Evolutionary conservation across 2,113 vertebrate genomes (phyloP), one percentile per base, ranked within the genome.

Genomic region (Malurus alboscapulatus): DNA sequence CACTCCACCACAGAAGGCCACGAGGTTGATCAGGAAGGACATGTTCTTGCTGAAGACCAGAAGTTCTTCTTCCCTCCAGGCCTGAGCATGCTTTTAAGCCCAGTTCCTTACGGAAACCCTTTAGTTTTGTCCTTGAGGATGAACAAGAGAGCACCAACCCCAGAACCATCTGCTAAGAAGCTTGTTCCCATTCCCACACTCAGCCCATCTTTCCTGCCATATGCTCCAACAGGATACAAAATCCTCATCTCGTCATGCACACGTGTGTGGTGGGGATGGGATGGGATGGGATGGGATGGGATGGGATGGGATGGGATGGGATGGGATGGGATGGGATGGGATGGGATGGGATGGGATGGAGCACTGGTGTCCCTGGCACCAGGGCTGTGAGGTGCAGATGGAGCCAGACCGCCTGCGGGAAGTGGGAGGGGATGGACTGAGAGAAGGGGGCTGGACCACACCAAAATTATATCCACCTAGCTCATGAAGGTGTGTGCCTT

Each of bases 281-380:
- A 27, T 62, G n/a, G 40, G 25, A 5, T 7, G 18, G 53, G 1
- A 0, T 7, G 22, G 25, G 27, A 48, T 34, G 34, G 34, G 34
- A 34, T 34, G 34, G 34, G 34, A 34, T 34, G 34, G 34, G 34
- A 34, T 34, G 34, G 34, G 34, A 34, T 34, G 34, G 34, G 34
- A 34, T 34, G 34, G 34, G 34, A 34, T 34, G 34, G 34, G 34
- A 34, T 34, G 34, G 34, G 34, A 34, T 34, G 34, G 34, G 34
- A 34, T 34, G 34, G 34, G 34, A 34, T 34, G 34, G 34, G 34
- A 34, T 34, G 34, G 34, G 34, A 34, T 34, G 34, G 34, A 34
- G 21, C 2, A 2, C 15, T 4, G 6, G 4, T 19, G 22, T 26
- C 7, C 18, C 36, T 12, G 34, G 17, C 13, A 11, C 0, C 0